Conservation (phyloP, 2,113 vertebrate genomes). For the Vulpes vulpes region DNA sequence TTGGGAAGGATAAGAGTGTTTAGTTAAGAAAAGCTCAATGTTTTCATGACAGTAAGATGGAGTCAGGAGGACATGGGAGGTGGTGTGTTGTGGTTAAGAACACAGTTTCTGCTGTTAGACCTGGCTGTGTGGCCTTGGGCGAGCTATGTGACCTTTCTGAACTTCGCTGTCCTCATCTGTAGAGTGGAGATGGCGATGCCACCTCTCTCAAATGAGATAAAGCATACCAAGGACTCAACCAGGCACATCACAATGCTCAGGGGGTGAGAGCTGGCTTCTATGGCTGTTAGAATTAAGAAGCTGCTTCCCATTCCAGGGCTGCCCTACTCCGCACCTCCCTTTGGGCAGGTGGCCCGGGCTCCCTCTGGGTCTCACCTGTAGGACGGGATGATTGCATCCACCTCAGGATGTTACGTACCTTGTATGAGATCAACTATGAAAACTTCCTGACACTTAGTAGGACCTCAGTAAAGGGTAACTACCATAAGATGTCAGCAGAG, state of each 20-base stretch:
- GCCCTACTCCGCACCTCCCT: accelerated
- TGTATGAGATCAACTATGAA: neutral
- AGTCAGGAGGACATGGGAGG: neutral
- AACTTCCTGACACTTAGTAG: neutral
- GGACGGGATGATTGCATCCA: neutral
- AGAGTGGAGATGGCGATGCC: neutral
- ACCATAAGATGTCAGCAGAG: neutral
- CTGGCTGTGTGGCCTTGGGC: neutral
- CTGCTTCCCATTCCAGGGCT: neutral
- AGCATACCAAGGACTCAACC: neutral
- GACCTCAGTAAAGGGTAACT: neutral
- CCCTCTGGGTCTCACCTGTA: neutral
- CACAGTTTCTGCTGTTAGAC: neutral
- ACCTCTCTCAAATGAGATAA: neutral
- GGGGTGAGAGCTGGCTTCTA: accelerated
- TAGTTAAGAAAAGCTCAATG: neutral
- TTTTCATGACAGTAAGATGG: neutral
- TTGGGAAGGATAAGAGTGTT: neutral
- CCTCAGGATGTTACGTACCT: neutral
- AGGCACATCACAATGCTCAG: neutral
- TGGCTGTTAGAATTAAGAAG: neutral
- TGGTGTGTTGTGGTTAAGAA: neutral
- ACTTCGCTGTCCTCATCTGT: neutral
- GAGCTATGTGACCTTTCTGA: neutral
- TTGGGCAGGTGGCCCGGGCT: too few relatives aligned